These are phyloP conservation scores for Drosophila yooni DNA, from an alignment of 2,888 invertebrate species.

Conservation along the genomic window DNA sequence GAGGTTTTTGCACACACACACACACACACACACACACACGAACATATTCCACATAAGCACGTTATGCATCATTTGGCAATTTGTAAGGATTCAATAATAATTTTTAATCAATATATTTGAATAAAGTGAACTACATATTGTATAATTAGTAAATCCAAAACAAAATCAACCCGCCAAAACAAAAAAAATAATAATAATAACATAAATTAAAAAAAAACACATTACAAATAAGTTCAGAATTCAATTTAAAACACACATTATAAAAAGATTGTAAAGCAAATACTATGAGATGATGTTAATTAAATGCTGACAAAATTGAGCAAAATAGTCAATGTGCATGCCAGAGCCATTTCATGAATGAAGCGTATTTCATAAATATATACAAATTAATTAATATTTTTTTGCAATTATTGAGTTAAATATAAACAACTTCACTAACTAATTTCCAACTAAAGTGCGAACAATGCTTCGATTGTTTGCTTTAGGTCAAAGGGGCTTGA, in stretches of 20 bases:
- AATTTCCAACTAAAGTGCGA: slow-evolving; percentile 21
- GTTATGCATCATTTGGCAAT: slow-evolving; percentile 35
- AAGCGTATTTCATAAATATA: slow-evolving; percentile 44
- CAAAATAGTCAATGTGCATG: slow-evolving; percentile 36
- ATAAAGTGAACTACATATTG: slow-evolving; percentile 36
- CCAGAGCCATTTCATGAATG: slow-evolving; percentile 29
- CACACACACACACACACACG: slow-evolving; percentile 7
- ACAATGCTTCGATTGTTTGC: slow-evolving; percentile 31
- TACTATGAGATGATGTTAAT: slow-evolving; percentile 10
- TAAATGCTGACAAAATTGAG: slow-evolving; percentile 21
- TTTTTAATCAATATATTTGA: slow-evolving; percentile 33
- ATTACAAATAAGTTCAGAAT: slow-evolving; percentile 54
- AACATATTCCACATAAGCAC: slow-evolving; percentile 26
- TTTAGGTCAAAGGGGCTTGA: background rate
- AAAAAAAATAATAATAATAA: slow-evolving; percentile 10
- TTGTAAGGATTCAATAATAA: slow-evolving; percentile 22
- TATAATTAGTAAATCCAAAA: slow-evolving; percentile 46
- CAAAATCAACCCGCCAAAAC: slow-evolving; percentile 75
- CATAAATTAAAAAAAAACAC: slow-evolving; percentile 24
- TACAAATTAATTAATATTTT: slow-evolving; percentile 8
- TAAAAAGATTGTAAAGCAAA: slow-evolving; percentile 29
- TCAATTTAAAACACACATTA: slow-evolving; percentile 26
- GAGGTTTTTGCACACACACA: slow-evolving; percentile 19
- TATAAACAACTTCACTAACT: slow-evolving; percentile 6
- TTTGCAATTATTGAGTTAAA: slow-evolving; percentile 12